phyloP scores from a whole-genome alignment of 2,113 vertebrate species.

The Phodopus roborovskii region DNA sequence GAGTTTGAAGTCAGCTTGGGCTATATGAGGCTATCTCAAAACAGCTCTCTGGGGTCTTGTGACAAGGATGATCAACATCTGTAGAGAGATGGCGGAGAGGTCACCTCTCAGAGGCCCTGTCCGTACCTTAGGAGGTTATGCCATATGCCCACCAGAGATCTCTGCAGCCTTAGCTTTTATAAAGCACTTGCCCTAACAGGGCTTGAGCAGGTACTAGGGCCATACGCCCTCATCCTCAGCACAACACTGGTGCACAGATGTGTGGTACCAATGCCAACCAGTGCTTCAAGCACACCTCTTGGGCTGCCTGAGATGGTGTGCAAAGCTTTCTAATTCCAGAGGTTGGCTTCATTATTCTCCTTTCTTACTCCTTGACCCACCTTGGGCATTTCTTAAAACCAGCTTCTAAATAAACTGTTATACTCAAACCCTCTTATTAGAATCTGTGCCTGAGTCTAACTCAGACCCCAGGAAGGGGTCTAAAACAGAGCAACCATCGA shows the following conservation, averaged over 20 bases:
- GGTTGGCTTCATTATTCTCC: fast-evolving
- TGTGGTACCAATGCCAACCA: not conserved
- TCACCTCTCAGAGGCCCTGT: not conserved
- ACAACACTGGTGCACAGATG: fast-evolving
- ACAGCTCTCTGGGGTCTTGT: not conserved
- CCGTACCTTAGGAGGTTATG: not conserved
- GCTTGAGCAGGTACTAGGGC: fast-evolving
- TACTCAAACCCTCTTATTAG: not conserved
- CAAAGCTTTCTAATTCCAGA: fast-evolving
- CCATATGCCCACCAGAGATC: not conserved
- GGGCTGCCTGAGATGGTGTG: not conserved
- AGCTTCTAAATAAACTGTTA: too few species aligned
- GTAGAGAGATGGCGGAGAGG: not conserved
- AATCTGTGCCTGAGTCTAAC: not conserved
- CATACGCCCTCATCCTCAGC: not conserved
- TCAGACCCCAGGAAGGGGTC: fast-evolving
- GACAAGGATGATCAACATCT: not conserved
- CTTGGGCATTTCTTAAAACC: not conserved
- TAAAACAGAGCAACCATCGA: fast-evolving
- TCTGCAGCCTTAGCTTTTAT: not conserved
- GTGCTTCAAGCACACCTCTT: not conserved
- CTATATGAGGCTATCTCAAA: not conserved
- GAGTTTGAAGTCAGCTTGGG: not conserved
- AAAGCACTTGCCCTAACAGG: not conserved
- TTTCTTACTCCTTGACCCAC: not conserved